Conservation (phyloP, 2,113 vertebrate genomes). For the Epinephelus cyanopodus region DNA sequence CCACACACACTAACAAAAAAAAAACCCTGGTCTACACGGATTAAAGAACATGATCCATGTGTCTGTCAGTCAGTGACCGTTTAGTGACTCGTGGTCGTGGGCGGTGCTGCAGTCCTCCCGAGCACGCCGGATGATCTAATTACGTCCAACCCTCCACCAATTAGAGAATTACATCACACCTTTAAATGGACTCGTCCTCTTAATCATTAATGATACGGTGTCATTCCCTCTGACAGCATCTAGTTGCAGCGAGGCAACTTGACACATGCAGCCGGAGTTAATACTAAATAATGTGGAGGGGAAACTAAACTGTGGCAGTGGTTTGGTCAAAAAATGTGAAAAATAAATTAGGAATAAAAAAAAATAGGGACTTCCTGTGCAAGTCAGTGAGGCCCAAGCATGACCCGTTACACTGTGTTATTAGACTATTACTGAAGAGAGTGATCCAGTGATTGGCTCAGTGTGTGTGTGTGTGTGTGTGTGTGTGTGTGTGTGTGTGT, state of each 20-base stretch:
- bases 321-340: background rate
- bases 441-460: background rate
- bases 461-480: background rate
- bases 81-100: slow-evolving; percentile 18
- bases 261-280: slow-evolving; percentile 50
- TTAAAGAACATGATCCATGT: background rate
- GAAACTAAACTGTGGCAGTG: background rate
- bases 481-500: background rate
- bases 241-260: slow-evolving; percentile 60
- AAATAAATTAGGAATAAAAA: background rate
- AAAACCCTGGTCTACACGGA: background rate
- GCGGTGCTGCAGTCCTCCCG: slow-evolving; percentile 9
- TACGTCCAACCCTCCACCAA: slow-evolving; percentile 60
- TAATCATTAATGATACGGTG: slow-evolving; percentile 75
- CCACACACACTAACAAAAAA: background rate
- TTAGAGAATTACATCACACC: slow-evolving; percentile 79
- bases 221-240: slow-evolving; percentile 59
- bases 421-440: background rate
- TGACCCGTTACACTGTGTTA: background rate
- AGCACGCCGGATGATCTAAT: slow-evolving; percentile 67
- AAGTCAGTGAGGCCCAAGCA: background rate
- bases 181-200: slow-evolving; percentile 69
- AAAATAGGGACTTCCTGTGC: background rate
- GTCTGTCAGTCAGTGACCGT: slow-evolving; percentile 16
- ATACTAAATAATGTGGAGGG: slow-evolving; percentile 30